Conservation (phyloP, 2,113 vertebrate species). For the Eretmodus cyanostictus region DNA sequence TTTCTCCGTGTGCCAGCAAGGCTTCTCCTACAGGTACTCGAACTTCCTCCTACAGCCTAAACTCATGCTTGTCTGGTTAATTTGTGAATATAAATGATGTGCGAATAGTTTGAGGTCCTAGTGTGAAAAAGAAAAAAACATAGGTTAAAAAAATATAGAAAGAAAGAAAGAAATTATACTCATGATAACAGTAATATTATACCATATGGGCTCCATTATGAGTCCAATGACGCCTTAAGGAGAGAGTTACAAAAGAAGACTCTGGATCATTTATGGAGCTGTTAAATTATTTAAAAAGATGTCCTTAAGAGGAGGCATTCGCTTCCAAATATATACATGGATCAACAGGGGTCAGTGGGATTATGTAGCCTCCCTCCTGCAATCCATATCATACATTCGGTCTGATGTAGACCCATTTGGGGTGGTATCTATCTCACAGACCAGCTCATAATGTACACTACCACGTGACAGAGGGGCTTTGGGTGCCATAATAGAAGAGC, state of each 20-base stretch:
- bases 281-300: neutral
- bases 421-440: neutral
- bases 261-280: neutral
- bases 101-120: neutral
- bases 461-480: slow-evolving; percentile 11
- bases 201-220: neutral
- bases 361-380: neutral
- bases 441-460: slow-evolving; percentile 9
- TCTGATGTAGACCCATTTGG: neutral
- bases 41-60: neutral
- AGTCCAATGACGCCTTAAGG: neutral
- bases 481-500: neutral
- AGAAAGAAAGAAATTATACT: neutral
- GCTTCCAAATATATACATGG: neutral
- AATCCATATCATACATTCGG: slow-evolving; percentile 10
- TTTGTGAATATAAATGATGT: neutral
- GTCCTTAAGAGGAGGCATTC: neutral
- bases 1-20: neutral
- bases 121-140: neutral
- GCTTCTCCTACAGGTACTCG: neutral
- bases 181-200: neutral
- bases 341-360: slow-evolving; percentile 10
- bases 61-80: neutral
- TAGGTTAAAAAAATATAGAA: neutral
- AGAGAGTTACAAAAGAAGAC: neutral